A percentile compares a stretch with the other conserved stretches of the same genome.
phyloP scores from a whole-genome alignment of 2,797 vertebrate species.

The Chromis chromis region DNA sequence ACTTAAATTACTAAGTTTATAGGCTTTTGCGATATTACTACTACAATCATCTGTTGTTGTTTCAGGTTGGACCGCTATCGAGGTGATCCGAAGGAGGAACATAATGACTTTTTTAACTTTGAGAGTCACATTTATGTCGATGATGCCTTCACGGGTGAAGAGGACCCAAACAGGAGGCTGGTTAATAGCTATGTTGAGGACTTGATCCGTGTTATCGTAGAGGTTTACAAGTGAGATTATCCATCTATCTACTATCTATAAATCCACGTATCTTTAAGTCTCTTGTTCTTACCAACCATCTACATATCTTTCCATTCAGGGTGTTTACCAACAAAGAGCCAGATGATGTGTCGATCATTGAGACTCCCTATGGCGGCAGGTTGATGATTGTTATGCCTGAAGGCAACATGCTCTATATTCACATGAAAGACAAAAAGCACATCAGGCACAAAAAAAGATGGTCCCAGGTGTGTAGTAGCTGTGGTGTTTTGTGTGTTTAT shows the following conservation, averaged over 20 bases:
- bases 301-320: constrained; percentile 60
- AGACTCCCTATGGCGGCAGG: constrained; percentile 86
- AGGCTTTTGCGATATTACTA: not conserved
- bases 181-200: constrained; percentile 83
- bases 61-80: constrained; percentile 86
- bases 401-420: constrained; percentile 85
- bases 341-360: constrained; percentile 84
- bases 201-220: constrained; percentile 81
- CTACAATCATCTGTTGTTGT: constrained; percentile 10
- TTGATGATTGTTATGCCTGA: constrained; percentile 85
- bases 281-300: not conserved
- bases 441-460: constrained; percentile 89
- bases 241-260: not conserved
- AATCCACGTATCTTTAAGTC: not conserved
- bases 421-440: constrained; percentile 85
- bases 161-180: constrained; percentile 68
- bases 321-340: constrained; percentile 88
- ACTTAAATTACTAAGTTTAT: not conserved
- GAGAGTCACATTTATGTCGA: constrained; percentile 86
- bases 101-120: constrained; percentile 86
- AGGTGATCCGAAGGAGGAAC: constrained; percentile 83
- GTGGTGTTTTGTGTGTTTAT: not conserved
- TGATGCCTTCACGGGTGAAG: constrained; percentile 81
- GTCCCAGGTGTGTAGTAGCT: constrained; percentile 83
- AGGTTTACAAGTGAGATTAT: constrained; percentile 83